phyloP scores from a whole-genome alignment of 1,140 invertebrate species.

The Paraescarpia echinospica region DNA sequence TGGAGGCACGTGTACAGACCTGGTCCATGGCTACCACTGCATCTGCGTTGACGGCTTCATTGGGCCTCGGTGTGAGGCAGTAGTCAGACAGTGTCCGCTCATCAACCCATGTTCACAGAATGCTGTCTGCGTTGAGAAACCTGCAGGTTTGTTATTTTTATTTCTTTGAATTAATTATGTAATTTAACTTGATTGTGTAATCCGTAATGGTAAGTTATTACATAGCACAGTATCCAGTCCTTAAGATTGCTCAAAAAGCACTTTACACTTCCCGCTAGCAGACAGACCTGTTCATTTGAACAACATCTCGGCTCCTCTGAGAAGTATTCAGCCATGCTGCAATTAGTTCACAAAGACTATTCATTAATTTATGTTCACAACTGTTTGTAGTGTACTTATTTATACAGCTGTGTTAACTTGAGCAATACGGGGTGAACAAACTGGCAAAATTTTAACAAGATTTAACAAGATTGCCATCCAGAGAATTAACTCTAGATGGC shows the following conservation, averaged over 20 bases:
- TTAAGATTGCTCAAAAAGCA: background rate
- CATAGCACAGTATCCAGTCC: background rate
- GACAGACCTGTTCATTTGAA: no score
- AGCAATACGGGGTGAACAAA: no score
- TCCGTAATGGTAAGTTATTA: background rate
- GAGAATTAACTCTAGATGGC: no score
- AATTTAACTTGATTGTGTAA: background rate
- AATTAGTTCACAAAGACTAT: no score
- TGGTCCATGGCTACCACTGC: conserved; percentile 26
- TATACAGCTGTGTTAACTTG: no score
- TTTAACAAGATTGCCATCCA: no score
- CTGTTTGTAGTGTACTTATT: no score
- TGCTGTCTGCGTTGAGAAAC: conserved; percentile 40
- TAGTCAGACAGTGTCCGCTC: conserved; percentile 37
- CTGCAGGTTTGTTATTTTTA: conserved; percentile 34
- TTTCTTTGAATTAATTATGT: conserved; percentile 10
- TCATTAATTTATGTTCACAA: no score
- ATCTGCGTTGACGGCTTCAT: conserved; percentile 34
- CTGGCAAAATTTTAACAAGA: no score
- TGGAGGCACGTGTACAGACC: conserved; percentile 24
- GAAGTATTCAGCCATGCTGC: no score
- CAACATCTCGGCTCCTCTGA: no score
- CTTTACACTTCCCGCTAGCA: no score
- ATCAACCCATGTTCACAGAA: conserved; percentile 36
- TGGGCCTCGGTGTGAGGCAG: conserved; percentile 35